Conservation (phyloP, 2,797 vertebrate genomes). For the Dermochelys coriacea region DNA sequence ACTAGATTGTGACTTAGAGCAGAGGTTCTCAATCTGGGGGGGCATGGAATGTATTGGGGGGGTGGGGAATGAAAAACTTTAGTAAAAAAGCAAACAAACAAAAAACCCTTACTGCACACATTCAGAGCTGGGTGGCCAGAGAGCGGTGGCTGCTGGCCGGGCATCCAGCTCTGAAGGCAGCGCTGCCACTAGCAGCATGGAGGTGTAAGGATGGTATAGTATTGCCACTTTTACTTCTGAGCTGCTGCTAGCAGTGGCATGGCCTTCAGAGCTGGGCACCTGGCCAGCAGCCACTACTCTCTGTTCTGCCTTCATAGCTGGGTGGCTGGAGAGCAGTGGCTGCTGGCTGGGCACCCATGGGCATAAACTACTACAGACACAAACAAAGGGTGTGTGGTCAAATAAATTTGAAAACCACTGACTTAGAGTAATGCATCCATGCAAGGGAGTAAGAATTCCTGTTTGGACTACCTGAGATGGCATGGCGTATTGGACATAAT, state of each 20-base stretch:
- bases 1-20: neutral
- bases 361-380: neutral
- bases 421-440: neutral
- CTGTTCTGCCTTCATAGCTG: neutral
- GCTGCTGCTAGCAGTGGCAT: neutral
- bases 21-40: neutral
- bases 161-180: neutral
- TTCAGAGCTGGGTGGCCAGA: neutral
- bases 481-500: neutral
- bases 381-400: neutral
- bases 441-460: neutral
- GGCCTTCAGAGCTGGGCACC: neutral
- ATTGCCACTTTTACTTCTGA: neutral
- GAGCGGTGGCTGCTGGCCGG: no score
- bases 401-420: neutral
- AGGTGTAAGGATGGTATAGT: neutral
- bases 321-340: neutral
- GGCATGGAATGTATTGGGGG: neutral
- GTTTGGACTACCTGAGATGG: neutral
- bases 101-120: neutral
- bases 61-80: neutral
- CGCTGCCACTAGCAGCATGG: neutral
- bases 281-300: neutral
- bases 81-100: neutral
- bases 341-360: neutral